These are phyloP conservation scores for Xyliphius kryptos DNA, from an alignment of 2,113 vertebrate species.

Conservation along the genomic window DNA sequence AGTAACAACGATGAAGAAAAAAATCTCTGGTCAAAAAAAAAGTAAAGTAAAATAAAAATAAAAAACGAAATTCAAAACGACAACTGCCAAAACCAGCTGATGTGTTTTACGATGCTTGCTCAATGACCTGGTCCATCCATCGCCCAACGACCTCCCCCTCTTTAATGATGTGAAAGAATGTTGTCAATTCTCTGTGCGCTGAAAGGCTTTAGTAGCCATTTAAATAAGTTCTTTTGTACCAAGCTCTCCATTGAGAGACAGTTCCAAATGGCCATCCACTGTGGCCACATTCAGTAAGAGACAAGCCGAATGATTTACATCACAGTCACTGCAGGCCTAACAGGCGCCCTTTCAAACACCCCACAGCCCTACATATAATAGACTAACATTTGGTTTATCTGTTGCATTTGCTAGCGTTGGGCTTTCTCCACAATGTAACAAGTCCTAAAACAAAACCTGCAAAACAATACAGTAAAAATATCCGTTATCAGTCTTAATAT, in stretches of 20 bases:
- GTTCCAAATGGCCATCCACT: conserved; percentile 62
- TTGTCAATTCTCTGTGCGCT: conserved; percentile 63
- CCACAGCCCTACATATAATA: conserved; percentile 32
- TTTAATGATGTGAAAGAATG: conserved; percentile 77
- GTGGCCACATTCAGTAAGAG: conserved; percentile 57
- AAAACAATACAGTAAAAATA: not conserved
- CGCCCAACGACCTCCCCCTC: conserved; percentile 54
- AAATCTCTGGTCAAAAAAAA: conserved; percentile 29
- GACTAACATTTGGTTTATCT: conserved; percentile 38
- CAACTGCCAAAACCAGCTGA: conserved; percentile 56
- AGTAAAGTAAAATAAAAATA: conserved; percentile 15
- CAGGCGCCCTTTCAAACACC: conserved; percentile 41
- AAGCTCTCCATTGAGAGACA: conserved; percentile 57
- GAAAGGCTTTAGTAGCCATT: conserved; percentile 70
- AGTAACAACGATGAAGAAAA: conserved; percentile 18
- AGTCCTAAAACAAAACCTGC: not conserved
- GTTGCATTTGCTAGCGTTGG: conserved; percentile 20
- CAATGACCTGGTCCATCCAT: conserved; percentile 39
- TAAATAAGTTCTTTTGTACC: conserved; percentile 69
- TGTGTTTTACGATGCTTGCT: conserved; percentile 45
- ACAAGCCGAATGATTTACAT: conserved; percentile 57
- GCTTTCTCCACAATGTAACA: conserved; percentile 18
- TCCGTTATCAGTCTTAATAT: not conserved
- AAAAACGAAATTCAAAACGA: conserved; percentile 23
- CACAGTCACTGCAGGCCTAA: conserved; percentile 50